Conservation (phyloP, 92 coral and sea anemone genomes). For the Zoanthus sociatus region DNA sequence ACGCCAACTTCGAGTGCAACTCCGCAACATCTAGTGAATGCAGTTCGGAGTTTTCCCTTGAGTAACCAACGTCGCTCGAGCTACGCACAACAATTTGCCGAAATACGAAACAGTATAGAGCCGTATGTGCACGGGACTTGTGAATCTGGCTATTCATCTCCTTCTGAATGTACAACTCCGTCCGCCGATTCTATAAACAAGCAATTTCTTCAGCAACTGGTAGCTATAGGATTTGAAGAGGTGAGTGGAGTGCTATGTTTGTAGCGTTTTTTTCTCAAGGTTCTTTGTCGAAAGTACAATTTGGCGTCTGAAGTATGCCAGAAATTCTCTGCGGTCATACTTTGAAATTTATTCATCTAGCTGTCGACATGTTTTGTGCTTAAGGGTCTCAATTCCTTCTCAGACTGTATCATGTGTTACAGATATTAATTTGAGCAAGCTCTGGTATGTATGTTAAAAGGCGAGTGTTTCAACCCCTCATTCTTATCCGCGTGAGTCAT, state of each 20-base stretch:
- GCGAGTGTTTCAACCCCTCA: background rate
- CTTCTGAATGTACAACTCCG: slow-evolving; percentile 72
- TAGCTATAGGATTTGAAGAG: slow-evolving; percentile 82
- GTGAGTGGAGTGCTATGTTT: slow-evolving; percentile 46
- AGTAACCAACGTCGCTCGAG: slow-evolving; percentile 66
- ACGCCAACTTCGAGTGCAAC: slow-evolving; percentile 46
- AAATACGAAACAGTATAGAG: slow-evolving; percentile 80
- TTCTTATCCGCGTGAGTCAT: background rate
- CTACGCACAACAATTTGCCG: slow-evolving; percentile 76
- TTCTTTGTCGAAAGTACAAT: slow-evolving; percentile 11
- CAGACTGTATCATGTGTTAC: slow-evolving; percentile 52
- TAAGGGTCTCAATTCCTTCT: slow-evolving; percentile 30
- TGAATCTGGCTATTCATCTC: slow-evolving; percentile 90
- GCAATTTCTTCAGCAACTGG: slow-evolving; percentile 78
- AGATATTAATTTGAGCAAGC: slow-evolving; percentile 25
- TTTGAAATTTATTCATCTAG: slow-evolving; percentile 15
- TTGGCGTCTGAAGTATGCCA: slow-evolving; percentile 36
- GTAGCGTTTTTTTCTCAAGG: background rate
- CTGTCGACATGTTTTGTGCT: slow-evolving; percentile 44
- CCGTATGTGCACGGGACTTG: slow-evolving; percentile 75
- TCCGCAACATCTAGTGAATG: slow-evolving; percentile 46
- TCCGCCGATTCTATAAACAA: slow-evolving; percentile 70
- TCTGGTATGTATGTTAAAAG: slow-evolving; percentile 11
- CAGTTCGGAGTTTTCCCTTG: slow-evolving; percentile 35
- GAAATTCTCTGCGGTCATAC: slow-evolving; percentile 58